Evolutionary conservation across 2,888 invertebrate genomes (phyloP).

Genomic region (Metallyticus violacea): DNA sequence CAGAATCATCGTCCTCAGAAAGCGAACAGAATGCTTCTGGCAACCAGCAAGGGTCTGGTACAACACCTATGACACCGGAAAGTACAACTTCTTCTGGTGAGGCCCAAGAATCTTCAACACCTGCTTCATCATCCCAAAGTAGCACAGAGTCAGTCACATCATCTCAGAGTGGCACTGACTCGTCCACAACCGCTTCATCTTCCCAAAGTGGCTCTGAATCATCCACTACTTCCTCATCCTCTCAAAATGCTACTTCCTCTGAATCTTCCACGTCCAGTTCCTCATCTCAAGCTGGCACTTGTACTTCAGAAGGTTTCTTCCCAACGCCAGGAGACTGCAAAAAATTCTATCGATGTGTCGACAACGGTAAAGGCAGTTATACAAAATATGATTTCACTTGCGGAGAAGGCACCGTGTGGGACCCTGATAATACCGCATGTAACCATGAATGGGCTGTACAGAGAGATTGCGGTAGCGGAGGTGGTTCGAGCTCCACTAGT

Average conservation of each 20-base stretch:
- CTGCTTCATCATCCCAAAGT: neutral
- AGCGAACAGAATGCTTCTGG: neutral
- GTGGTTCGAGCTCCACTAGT: neutral
- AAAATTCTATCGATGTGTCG: slow-evolving; percentile 64
- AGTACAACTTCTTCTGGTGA: neutral
- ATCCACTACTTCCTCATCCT: neutral
- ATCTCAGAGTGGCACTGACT: neutral
- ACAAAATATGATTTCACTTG: slow-evolving; percentile 54
- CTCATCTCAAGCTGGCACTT: slow-evolving; percentile 37
- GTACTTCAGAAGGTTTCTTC: slow-evolving; percentile 60
- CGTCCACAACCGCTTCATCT: neutral
- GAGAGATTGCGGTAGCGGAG: slow-evolving; percentile 1
- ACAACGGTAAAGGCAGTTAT: slow-evolving; percentile 47
- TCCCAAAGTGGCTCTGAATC: neutral
- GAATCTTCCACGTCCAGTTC: neutral
- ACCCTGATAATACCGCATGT: slow-evolving; percentile 55
- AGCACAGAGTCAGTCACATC: neutral
- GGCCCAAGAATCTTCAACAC: neutral
- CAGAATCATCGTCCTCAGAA: neutral
- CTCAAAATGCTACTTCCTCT: neutral
- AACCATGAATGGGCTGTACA: slow-evolving; percentile 43
- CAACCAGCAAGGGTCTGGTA: neutral
- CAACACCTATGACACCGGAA: neutral
- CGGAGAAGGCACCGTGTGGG: slow-evolving; percentile 58
- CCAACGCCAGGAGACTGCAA: slow-evolving; percentile 58